Percentiles rank a stretch among this genome's conserved stretches.
phyloP scores from a whole-genome alignment of 2,113 vertebrate genomes.

The Cranoglanis bouderius region DNA sequence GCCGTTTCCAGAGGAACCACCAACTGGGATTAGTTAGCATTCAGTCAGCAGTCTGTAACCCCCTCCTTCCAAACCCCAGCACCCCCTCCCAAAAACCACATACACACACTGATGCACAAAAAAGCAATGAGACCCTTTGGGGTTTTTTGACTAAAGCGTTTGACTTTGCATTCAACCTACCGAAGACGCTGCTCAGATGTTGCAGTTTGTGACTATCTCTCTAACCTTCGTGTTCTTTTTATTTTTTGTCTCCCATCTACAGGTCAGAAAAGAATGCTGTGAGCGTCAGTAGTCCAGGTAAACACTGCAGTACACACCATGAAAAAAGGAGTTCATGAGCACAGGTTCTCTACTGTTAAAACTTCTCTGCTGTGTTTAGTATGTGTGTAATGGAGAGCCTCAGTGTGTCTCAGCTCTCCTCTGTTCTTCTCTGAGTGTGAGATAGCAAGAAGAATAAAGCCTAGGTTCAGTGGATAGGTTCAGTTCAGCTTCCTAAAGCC shows the following conservation, averaged over 20 bases:
- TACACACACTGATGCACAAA: not conserved
- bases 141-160: not conserved
- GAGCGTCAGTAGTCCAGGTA: slow-evolving; percentile 48
- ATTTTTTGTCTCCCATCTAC: slow-evolving; percentile 10
- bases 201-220: not conserved
- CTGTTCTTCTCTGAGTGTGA: slow-evolving; percentile 17
- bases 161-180: not conserved
- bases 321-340: not conserved
- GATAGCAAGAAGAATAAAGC: slow-evolving; percentile 3
- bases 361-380: not conserved
- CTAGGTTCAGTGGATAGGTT: slow-evolving; percentile 2
- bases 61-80: not conserved
- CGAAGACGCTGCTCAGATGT: not conserved
- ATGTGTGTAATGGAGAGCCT: not conserved
- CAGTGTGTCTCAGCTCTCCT: slow-evolving; percentile 2
- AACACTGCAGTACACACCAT: slow-evolving; percentile 3
- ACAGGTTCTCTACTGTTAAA: not conserved
- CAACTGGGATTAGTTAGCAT: slow-evolving; percentile 14
- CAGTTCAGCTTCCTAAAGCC: slow-evolving; percentile 8
- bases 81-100: not conserved
- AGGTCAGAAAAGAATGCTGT: slow-evolving; percentile 50
- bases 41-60: not conserved
- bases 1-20: slow-evolving; percentile 4
- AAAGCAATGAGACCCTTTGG: not conserved
- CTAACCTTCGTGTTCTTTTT: not conserved